phyloP scores from a whole-genome alignment of 1,140 invertebrate genomes.

The Temnothorax nylanderi region DNA sequence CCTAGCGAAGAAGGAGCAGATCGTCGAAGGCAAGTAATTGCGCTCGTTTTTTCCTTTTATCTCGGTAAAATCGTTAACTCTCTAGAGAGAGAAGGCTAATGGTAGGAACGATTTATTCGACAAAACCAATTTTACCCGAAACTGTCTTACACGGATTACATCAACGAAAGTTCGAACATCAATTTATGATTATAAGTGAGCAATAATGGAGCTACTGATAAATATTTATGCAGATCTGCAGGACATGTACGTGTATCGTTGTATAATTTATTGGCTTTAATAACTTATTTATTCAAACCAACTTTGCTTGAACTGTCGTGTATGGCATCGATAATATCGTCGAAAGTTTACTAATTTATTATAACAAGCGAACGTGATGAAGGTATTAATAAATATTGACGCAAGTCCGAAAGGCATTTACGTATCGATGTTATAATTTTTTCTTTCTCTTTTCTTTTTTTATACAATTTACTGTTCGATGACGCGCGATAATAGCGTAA shows the following conservation, averaged over 20 bases:
- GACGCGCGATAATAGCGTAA: conserved; percentile 27
- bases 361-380: background rate
- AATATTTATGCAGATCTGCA: background rate
- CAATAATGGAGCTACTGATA: background rate
- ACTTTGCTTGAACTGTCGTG: background rate
- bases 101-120: background rate
- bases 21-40: conserved; percentile 81
- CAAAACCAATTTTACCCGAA: conserved; percentile 3
- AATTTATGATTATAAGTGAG: conserved; percentile 2
- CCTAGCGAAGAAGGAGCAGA: conserved; percentile 79
- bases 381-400: conserved; percentile 53
- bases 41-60: conserved; percentile 16
- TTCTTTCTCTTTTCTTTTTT: background rate
- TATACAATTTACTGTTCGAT: background rate
- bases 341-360: conserved; percentile 38
- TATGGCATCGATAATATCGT: background rate
- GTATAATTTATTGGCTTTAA: background rate
- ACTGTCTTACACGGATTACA: background rate
- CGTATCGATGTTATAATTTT: background rate
- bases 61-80: background rate
- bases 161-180: background rate
- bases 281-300: background rate
- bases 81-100: background rate
- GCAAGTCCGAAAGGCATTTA: conserved; percentile 17
- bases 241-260: background rate